phyloP scores from a whole-genome alignment of 2,797 vertebrate species.

The Odontamblyopus lacepedii region DNA sequence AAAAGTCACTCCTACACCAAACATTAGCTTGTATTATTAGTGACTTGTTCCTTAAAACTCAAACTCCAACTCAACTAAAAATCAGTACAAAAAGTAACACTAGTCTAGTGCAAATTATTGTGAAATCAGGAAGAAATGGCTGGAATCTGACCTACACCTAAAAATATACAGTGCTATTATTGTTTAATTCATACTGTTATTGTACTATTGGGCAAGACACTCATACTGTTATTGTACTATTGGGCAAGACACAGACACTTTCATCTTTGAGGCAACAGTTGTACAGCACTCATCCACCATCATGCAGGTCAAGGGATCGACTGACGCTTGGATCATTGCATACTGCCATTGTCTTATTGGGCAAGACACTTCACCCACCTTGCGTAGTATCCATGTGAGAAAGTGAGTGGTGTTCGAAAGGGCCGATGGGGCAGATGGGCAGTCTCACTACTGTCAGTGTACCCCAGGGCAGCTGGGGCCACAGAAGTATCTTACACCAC shows the following conservation, averaged over 20 bases:
- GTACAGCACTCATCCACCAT: too few relatives aligned
- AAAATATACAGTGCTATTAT: background rate
- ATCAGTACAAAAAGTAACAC: background rate
- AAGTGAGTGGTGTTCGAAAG: too few relatives aligned
- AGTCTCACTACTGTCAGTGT: too few relatives aligned
- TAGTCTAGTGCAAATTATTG: background rate
- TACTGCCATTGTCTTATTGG: too few relatives aligned
- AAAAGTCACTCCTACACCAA: slow-evolving; percentile 6
- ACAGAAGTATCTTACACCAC: too few relatives aligned
- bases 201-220: background rate
- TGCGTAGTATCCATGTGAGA: too few relatives aligned
- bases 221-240: background rate
- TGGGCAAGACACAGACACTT: background rate
- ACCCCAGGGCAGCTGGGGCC: too few relatives aligned
- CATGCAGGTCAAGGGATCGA: too few relatives aligned
- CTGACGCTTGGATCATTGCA: too few relatives aligned
- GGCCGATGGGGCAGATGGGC: too few relatives aligned
- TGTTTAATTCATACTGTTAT: too few relatives aligned
- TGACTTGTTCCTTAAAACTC: slow-evolving; percentile 2
- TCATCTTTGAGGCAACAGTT: background rate
- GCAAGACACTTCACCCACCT: too few relatives aligned
- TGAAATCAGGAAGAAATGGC: background rate
- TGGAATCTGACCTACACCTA: background rate
- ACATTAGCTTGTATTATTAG: slow-evolving; percentile 2
- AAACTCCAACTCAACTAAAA: background rate